Percentiles rank a stretch among this genome's conserved stretches.
These are phyloP conservation scores for Gonocerus acuteangulatus DNA, from an alignment of 2,888 invertebrate species.

Conservation along the genomic window DNA sequence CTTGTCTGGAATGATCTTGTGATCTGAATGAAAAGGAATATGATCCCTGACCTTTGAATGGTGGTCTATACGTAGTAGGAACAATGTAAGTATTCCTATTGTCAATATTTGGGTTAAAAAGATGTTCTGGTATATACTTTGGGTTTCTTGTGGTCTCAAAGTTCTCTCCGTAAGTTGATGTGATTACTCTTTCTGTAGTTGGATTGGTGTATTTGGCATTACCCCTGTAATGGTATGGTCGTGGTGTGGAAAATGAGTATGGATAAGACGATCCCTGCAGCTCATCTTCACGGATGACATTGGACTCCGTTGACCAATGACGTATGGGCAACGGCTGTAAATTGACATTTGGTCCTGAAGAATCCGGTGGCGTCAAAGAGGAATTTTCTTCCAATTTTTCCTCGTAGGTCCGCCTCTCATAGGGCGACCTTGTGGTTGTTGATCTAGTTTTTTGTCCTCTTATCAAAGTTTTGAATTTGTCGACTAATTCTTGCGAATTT, in stretches of 20 bases:
- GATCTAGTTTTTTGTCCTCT: not conserved
- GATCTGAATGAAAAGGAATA: constrained; percentile 6
- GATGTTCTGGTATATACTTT: not conserved
- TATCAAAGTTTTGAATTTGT: not conserved
- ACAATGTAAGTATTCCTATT: not conserved
- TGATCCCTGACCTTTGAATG: not conserved
- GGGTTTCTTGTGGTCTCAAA: not conserved
- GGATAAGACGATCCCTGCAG: not conserved
- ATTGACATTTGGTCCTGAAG: not conserved
- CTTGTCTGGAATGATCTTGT: constrained; percentile 4
- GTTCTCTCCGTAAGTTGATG: not conserved
- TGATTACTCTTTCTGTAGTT: not conserved
- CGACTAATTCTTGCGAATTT: not conserved
- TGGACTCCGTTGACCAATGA: constrained; percentile 11
- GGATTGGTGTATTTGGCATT: not conserved
- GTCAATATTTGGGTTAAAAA: constrained; percentile 5
- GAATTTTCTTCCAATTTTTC: not conserved
- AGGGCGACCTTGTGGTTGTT: not conserved
- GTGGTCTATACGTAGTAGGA: constrained; percentile 11
- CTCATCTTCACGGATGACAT: constrained; percentile 9
- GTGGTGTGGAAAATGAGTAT: not conserved
- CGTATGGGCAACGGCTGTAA: constrained; percentile 2
- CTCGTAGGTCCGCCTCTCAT: not conserved
- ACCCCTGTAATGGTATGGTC: not conserved
- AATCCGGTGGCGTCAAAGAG: not conserved